These are phyloP conservation scores for Tapirus terrestris DNA, from an alignment of 2,113 vertebrate genomes.

Conservation along the genomic window DNA sequence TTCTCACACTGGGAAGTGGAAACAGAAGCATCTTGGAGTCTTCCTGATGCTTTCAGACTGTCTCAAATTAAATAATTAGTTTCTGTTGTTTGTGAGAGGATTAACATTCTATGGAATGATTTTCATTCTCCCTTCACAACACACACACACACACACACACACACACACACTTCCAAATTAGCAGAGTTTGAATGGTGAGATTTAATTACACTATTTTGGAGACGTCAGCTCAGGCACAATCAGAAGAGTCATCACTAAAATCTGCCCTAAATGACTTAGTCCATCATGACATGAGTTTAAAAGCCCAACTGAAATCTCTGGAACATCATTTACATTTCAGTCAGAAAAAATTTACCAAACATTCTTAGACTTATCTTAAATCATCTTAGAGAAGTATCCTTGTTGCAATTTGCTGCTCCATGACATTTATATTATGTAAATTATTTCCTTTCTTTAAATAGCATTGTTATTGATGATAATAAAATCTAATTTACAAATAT, in stretches of 20 bases:
- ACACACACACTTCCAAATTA: neutral
- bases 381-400: neutral
- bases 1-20: neutral
- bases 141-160: neutral
- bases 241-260: conserved; percentile 9
- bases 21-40: neutral
- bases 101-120: neutral
- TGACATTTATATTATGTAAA: conserved; percentile 7
- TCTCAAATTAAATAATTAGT: neutral
- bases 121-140: neutral
- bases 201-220: neutral
- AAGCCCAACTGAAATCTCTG: conserved; percentile 5
- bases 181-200: neutral
- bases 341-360: neutral
- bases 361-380: neutral
- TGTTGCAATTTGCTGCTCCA: neutral
- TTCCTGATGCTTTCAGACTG: neutral
- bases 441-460: conserved; percentile 63
- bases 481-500: conserved; percentile 69
- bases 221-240: neutral
- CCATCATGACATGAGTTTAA: neutral
- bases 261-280: neutral
- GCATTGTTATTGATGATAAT: conserved; percentile 31
- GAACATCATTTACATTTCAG: neutral
- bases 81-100: neutral